Conservation (phyloP, 2,888 invertebrate species). For the Andrena dorsata region DNA sequence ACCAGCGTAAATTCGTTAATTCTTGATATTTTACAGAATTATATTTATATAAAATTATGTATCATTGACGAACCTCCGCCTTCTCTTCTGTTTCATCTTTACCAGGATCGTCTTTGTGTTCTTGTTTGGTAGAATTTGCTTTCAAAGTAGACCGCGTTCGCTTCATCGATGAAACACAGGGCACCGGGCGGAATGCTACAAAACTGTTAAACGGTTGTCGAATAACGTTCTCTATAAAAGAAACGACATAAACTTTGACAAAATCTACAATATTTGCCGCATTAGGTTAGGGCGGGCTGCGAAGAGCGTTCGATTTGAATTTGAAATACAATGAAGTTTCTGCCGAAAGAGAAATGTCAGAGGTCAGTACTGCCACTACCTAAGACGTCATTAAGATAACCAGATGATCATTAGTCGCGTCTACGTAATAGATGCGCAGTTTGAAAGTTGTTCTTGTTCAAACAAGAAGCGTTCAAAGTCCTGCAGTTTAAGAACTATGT, state of each 20-base stretch:
- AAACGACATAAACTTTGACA: background rate
- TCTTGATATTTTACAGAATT: too few relatives aligned
- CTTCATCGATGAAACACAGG: slow-evolving; percentile 48
- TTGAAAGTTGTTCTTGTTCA: background rate
- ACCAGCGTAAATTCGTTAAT: too few relatives aligned
- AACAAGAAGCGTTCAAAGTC: background rate
- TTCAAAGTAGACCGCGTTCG: slow-evolving; percentile 44
- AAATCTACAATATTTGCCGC: background rate
- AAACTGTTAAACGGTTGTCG: slow-evolving; percentile 23
- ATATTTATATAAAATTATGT: background rate
- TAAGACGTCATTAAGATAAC: background rate
- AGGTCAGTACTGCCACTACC: slow-evolving; percentile 24
- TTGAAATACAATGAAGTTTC: slow-evolving; percentile 23
- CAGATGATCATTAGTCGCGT: background rate
- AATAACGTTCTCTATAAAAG: slow-evolving; percentile 23
- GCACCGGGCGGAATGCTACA: background rate
- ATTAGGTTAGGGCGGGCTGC: background rate
- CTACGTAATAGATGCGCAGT: background rate
- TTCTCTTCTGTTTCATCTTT: slow-evolving; percentile 6
- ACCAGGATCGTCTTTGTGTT: background rate
- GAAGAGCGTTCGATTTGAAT: slow-evolving; percentile 6
- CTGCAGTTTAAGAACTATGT: background rate
- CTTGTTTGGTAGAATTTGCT: background rate
- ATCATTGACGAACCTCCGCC: slow-evolving; percentile 22
- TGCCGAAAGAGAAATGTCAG: background rate